Conservation (phyloP, 2,888 invertebrate genomes). For the Hedya salicella region DNA sequence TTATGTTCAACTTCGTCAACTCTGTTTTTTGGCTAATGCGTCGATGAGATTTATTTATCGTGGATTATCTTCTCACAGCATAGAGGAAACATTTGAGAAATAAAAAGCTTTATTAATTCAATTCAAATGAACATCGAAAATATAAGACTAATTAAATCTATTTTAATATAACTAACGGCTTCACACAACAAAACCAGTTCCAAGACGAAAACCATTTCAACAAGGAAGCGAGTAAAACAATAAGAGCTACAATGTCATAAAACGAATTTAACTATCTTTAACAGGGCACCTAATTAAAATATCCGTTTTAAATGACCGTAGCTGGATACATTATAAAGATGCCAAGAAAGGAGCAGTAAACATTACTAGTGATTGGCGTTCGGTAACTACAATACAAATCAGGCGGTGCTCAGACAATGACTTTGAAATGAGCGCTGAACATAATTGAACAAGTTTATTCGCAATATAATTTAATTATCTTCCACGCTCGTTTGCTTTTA, state of each 20-base stretch:
- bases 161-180: constrained; percentile 32
- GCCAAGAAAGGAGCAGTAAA: constrained; percentile 63
- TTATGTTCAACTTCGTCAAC: not conserved
- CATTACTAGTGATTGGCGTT: constrained; percentile 56
- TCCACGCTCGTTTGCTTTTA: constrained; percentile 4
- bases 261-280: constrained; percentile 67
- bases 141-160: constrained; percentile 14
- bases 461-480: constrained; percentile 24
- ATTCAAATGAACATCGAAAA: constrained; percentile 18
- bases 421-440: constrained; percentile 23
- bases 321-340: constrained; percentile 67
- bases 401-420: constrained; percentile 44
- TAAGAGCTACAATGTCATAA: constrained; percentile 60
- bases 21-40: not conserved
- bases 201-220: constrained; percentile 23
- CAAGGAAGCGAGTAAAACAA: constrained; percentile 42
- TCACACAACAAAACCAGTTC: constrained; percentile 41
- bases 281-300: constrained; percentile 74
- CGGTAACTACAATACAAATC: constrained; percentile 48
- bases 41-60: not conserved
- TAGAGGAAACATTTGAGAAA: not conserved
- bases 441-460: constrained; percentile 28
- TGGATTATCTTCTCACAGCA: not conserved
- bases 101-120: constrained; percentile 1
- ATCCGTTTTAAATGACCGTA: constrained; percentile 67